These are phyloP conservation scores for Cyanistes caeruleus DNA, from an alignment of 2,113 vertebrate genomes.

Conservation along the genomic window DNA sequence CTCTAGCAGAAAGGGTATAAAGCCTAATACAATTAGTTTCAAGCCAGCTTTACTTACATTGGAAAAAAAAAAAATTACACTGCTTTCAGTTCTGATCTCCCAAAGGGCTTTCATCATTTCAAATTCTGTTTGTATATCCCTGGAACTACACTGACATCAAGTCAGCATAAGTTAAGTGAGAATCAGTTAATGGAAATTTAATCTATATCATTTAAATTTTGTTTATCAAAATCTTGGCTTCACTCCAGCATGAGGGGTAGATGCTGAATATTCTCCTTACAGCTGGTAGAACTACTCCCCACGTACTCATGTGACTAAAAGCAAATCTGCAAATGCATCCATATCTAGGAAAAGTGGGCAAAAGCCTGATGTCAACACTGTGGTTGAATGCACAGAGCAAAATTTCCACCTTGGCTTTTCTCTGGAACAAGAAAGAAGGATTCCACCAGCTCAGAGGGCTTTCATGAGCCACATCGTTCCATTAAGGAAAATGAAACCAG, in stretches of 20 bases:
- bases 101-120: background rate
- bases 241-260: rapidly evolving
- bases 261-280: background rate
- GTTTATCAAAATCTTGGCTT: background rate
- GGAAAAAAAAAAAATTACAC: background rate
- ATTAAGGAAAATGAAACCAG: background rate
- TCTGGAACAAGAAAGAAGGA: background rate
- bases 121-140: background rate
- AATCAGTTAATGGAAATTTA: constrained; percentile 27
- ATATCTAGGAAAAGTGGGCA: background rate
- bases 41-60: background rate
- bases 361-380: background rate
- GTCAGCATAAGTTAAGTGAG: constrained; percentile 8
- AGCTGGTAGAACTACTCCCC: background rate
- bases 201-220: background rate
- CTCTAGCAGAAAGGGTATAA: background rate
- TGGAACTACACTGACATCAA: background rate
- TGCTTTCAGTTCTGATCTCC: background rate
- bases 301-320: background rate
- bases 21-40: constrained; percentile 38
- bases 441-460: background rate
- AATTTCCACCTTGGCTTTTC: background rate
- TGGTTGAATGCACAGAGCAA: background rate
- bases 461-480: background rate
- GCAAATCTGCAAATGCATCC: background rate